These are phyloP conservation scores for Paracanthobrama guichenoti DNA, from an alignment of 2,113 vertebrate genomes.

Conservation along the genomic window DNA sequence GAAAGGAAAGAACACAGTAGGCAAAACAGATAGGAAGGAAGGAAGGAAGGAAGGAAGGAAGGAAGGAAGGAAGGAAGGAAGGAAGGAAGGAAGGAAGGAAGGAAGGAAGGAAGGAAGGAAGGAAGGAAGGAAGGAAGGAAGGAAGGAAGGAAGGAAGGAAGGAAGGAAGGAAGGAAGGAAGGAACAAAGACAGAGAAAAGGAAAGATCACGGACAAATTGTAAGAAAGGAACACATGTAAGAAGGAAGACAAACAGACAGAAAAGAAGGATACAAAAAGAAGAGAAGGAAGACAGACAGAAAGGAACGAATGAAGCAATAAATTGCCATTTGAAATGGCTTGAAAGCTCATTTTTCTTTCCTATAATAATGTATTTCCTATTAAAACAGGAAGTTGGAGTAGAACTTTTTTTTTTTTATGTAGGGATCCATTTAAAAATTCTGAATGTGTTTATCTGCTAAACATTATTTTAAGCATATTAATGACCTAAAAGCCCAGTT, in stretches of 20 bases:
- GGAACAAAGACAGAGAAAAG: too few relatives aligned
- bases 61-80: background rate
- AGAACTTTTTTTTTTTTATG: background rate
- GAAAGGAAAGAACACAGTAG: background rate
- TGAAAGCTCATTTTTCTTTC: background rate
- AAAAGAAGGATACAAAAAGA: background rate
- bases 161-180: background rate
- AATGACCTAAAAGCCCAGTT: background rate
- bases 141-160: background rate
- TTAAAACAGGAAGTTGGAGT: background rate
- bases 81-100: background rate
- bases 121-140: background rate
- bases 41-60: background rate
- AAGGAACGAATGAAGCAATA: background rate
- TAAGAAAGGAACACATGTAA: background rate
- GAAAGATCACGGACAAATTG: too few relatives aligned
- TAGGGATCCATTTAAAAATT: background rate
- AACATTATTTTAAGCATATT: background rate
- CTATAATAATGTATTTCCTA: background rate
- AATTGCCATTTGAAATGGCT: background rate
- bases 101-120: background rate
- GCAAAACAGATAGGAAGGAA: background rate
- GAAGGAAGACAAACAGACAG: background rate
- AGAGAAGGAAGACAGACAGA: background rate
- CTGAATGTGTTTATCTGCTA: background rate